Conservation (phyloP, 2,888 invertebrate genomes). For the Steromphala cineraria region DNA sequence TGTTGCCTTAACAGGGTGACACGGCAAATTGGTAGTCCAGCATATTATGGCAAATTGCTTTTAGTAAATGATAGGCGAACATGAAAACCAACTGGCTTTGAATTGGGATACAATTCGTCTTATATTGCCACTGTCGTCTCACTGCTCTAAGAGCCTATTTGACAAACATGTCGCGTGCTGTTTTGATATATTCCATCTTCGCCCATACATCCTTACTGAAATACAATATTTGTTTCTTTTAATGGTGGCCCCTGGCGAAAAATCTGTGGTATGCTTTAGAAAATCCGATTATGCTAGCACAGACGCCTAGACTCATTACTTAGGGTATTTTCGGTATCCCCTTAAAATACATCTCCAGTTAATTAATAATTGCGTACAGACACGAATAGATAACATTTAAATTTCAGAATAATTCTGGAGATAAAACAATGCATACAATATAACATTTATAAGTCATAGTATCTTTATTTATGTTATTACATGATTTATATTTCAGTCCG, state of each 20-base stretch:
- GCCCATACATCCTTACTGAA: background rate
- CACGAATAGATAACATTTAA: too few relatives aligned
- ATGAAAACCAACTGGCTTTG: background rate
- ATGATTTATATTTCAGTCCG: too few relatives aligned
- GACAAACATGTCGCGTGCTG: background rate
- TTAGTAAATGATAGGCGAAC: background rate
- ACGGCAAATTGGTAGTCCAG: background rate
- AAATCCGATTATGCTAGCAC: background rate
- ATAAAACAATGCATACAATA: too few relatives aligned
- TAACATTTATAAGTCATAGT: too few relatives aligned
- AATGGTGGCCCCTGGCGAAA: background rate
- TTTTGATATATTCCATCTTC: conserved; percentile 5
- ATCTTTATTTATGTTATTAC: too few relatives aligned
- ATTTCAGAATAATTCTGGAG: too few relatives aligned
- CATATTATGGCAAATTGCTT: conserved; percentile 13
- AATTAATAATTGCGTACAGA: background rate
- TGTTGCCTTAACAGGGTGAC: background rate
- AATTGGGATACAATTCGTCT: background rate
- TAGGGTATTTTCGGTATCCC: background rate
- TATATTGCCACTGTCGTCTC: background rate
- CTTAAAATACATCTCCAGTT: background rate
- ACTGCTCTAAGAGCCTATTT: background rate
- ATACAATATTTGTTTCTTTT: background rate
- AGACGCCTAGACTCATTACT: background rate
- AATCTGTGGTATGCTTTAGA: conserved; percentile 6